These are phyloP conservation scores for Drosophila asahinai DNA, from an alignment of 1,140 invertebrate species.

Conservation along the genomic window DNA sequence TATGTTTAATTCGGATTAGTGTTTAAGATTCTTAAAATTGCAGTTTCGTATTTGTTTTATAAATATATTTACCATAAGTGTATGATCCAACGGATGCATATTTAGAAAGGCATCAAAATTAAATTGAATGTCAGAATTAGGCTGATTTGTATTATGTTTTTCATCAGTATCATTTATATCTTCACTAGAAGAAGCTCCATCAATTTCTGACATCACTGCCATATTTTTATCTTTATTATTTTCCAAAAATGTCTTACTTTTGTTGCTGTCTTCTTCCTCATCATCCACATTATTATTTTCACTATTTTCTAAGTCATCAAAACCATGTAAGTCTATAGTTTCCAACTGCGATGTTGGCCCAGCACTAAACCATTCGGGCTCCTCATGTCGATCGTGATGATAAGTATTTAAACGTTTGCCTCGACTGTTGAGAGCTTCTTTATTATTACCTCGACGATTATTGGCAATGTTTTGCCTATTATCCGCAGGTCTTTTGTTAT, in stretches of 20 bases:
- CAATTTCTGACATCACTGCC: slow-evolving; percentile 32
- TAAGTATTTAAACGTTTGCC: slow-evolving; percentile 84
- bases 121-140: slow-evolving; percentile 52
- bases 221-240: slow-evolving; percentile 75
- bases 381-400: slow-evolving; percentile 86
- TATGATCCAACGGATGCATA: slow-evolving; percentile 87
- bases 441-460: slow-evolving; percentile 50
- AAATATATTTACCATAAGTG: slow-evolving; percentile 86
- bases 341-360: slow-evolving; percentile 96
- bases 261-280: neutral
- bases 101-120: slow-evolving; percentile 90
- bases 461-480: slow-evolving; percentile 19
- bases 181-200: slow-evolving; percentile 7
- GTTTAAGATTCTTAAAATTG: too few species aligned
- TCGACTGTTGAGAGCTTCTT: slow-evolving; percentile 44
- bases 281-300: slow-evolving; percentile 76
- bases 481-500: slow-evolving; percentile 26
- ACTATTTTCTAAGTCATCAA: slow-evolving; percentile 89
- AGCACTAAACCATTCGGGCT: slow-evolving; percentile 92
- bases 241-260: slow-evolving; percentile 44
- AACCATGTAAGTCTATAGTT: slow-evolving; percentile 96
- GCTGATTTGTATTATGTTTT: slow-evolving; percentile 11
- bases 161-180: slow-evolving; percentile 18
- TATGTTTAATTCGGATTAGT: too few species aligned
- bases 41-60: neutral